Conservation (phyloP, 2,888 invertebrate genomes). For the Nephrotoma guestfalica region DNA sequence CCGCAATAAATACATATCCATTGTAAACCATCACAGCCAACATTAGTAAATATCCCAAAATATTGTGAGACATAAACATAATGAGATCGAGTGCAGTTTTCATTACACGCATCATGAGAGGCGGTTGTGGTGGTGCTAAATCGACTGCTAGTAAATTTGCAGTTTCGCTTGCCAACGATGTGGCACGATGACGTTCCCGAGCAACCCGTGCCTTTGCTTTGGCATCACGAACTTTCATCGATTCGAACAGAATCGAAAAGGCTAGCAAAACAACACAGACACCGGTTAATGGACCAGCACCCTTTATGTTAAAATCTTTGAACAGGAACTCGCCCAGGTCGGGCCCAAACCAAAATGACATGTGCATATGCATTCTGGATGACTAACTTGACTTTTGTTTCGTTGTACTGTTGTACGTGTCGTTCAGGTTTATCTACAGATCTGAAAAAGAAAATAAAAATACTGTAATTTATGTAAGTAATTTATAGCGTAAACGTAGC, state of each 20-base stretch:
- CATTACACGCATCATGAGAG: neutral
- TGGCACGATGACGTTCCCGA: slow-evolving; percentile 14
- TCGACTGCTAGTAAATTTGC: slow-evolving; percentile 14
- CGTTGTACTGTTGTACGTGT: neutral
- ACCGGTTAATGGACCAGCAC: slow-evolving; percentile 38
- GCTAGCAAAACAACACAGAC: slow-evolving; percentile 43
- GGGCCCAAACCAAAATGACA: slow-evolving; percentile 52
- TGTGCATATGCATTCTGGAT: slow-evolving; percentile 23
- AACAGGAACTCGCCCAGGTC: slow-evolving; percentile 48
- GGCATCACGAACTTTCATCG: slow-evolving; percentile 29
- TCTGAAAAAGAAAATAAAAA: neutral
- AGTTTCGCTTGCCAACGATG: slow-evolving; percentile 17
- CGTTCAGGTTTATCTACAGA: neutral
- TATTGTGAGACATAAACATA: slow-evolving; percentile 31
- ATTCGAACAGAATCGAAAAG: slow-evolving; percentile 48
- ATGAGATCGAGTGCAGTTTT: slow-evolving; percentile 13
- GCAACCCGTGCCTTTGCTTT: slow-evolving; percentile 16
- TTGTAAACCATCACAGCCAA: slow-evolving; percentile 60
- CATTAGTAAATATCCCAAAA: slow-evolving; percentile 56
- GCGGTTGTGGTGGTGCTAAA: neutral
- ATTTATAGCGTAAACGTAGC: neutral
- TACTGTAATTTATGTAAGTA: neutral
- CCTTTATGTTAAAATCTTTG: slow-evolving; percentile 40
- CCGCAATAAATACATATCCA: slow-evolving; percentile 47
- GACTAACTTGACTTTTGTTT: neutral